These are phyloP conservation scores for Limnephilus lunatus DNA, from an alignment of 2,888 invertebrate species.

Conservation along the genomic window DNA sequence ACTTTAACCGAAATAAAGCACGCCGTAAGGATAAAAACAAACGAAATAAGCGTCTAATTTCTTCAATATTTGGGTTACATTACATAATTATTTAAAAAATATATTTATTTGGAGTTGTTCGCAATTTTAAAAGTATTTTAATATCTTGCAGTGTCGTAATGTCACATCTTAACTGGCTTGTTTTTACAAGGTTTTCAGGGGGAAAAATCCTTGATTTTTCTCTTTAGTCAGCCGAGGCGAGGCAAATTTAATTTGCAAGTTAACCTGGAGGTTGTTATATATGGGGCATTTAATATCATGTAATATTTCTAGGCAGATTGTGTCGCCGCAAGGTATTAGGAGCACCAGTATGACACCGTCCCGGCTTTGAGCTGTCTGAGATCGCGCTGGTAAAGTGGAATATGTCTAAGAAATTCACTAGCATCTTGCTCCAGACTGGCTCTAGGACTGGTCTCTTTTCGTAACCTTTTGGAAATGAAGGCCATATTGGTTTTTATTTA, in stretches of 20 bases:
- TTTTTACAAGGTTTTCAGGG: neutral
- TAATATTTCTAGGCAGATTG: conserved; percentile 65
- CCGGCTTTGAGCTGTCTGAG: conserved; percentile 25
- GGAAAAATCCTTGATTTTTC: conserved; percentile 30
- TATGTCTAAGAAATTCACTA: neutral
- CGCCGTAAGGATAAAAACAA: neutral
- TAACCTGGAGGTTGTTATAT: conserved; percentile 59
- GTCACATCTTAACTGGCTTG: neutral
- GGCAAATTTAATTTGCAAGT: conserved; percentile 59
- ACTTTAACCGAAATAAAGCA: neutral
- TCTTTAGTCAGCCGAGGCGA: conserved; percentile 3
- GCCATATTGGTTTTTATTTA: too few species aligned
- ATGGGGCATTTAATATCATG: conserved; percentile 63
- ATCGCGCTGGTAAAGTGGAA: neutral
- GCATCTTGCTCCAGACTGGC: neutral
- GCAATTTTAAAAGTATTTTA: neutral
- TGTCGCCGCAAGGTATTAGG: conserved; percentile 64
- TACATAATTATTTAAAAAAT: neutral
- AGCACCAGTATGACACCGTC: conserved; percentile 17
- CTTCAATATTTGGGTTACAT: neutral
- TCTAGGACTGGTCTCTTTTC: neutral
- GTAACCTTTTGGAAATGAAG: too few species aligned
- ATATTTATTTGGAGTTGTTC: neutral
- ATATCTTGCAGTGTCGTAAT: neutral
- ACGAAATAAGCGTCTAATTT: neutral